phyloP scores from a whole-genome alignment of 2,888 invertebrate genomes.

The Autographa gamma region DNA sequence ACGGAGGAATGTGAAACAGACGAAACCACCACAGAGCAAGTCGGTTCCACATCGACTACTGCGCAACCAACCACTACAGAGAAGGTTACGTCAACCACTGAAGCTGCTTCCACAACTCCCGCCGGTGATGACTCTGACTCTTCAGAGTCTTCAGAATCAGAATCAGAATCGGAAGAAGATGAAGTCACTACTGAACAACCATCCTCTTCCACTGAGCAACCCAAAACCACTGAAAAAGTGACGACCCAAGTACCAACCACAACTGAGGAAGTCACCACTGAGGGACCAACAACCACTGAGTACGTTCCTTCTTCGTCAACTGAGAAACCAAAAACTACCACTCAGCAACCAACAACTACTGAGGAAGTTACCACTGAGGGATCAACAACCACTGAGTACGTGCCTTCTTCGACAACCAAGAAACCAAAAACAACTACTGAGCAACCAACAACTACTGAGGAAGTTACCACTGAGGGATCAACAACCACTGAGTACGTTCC shows the following conservation, averaged over 20 bases:
- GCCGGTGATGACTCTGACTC: no score
- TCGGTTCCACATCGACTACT: no score
- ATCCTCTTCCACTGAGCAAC: background rate
- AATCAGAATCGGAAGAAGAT: background rate
- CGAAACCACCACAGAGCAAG: no score
- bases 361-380: background rate
- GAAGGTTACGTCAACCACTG: background rate
- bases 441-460: background rate
- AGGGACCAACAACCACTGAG: background rate
- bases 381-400: background rate
- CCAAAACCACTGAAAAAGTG: background rate
- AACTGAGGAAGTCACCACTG: background rate
- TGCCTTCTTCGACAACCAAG: background rate
- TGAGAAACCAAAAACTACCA: background rate
- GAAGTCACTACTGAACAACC: background rate
- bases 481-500: background rate
- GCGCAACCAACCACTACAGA: no score
- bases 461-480: background rate
- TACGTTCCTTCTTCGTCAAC: background rate
- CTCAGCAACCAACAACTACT: background rate
- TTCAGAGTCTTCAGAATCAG: no score
- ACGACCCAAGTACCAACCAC: background rate
- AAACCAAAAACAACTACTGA: background rate
- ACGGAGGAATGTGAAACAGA: no score
- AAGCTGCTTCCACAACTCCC: background rate